phyloP scores from a whole-genome alignment of 2,113 vertebrate species.

The Eira barbara region DNA sequence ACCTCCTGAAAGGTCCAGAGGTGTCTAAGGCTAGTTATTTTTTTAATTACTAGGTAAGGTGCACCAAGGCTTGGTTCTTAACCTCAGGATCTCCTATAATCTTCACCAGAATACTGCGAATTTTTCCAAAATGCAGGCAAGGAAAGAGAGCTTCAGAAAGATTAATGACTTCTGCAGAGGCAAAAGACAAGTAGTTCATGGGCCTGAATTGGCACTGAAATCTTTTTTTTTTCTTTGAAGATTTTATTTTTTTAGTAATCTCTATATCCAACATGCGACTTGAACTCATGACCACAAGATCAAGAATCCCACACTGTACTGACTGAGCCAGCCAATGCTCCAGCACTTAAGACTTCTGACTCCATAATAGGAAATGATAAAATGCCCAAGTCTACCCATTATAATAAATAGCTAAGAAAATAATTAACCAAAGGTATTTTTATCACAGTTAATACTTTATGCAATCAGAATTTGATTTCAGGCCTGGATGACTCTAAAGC shows the following conservation, averaged over 20 bases:
- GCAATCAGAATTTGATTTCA: neutral
- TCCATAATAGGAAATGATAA: neutral
- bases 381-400: neutral
- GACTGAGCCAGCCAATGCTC: neutral
- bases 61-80: neutral
- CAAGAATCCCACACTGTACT: neutral
- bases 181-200: neutral
- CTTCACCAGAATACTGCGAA: neutral
- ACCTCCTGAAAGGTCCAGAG: neutral
- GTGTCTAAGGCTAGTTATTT: rapidly evolving
- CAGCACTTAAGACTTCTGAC: neutral
- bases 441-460: neutral
- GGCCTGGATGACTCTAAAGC: neutral
- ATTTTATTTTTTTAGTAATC: neutral
- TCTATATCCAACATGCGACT: neutral
- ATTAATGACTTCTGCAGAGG: neutral
- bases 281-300: neutral
- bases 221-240: neutral
- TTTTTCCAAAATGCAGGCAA: neutral
- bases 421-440: neutral
- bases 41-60: neutral
- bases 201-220: neutral
- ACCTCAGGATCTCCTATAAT: neutral
- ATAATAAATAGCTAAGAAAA: neutral
- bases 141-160: neutral